Evolutionary conservation across 2,113 vertebrate genomes (phyloP).

Genomic region (Trogon melanurus): DNA sequence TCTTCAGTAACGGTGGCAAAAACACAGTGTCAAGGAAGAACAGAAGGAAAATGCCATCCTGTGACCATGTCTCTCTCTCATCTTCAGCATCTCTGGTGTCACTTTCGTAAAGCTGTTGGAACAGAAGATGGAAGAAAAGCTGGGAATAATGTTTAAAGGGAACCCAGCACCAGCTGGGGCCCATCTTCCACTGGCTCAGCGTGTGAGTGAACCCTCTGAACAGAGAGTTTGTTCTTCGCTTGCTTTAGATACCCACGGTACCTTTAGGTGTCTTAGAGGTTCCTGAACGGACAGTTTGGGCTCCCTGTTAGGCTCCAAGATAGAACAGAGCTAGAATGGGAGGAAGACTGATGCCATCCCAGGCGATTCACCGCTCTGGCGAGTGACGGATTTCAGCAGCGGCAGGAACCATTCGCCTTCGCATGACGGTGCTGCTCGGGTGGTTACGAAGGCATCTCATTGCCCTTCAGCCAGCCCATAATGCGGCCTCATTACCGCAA

Average conservation of each 20-base stretch:
- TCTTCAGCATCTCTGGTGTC: background rate
- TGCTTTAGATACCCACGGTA: background rate
- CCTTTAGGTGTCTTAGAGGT: background rate
- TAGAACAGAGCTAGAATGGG: background rate
- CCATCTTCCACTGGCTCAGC: background rate
- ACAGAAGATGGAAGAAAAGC: background rate
- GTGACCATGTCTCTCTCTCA: background rate
- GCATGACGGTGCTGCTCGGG: background rate
- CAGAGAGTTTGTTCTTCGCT: background rate
- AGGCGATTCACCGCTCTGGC: accelerated
- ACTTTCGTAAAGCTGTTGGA: background rate
- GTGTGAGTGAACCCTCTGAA: background rate
- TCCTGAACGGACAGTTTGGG: background rate
- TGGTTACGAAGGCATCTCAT: background rate
- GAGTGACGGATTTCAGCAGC: background rate
- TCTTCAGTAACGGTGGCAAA: background rate
- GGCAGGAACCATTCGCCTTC: background rate
- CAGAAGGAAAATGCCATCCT: background rate
- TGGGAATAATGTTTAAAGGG: background rate
- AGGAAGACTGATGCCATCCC: background rate
- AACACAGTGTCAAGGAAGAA: background rate
- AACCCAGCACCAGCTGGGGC: background rate
- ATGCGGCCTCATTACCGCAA: background rate
- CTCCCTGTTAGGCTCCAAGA: background rate
- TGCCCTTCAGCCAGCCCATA: background rate